Conservation (phyloP, 2,113 vertebrate species). For the Hippotragus niger region DNA sequence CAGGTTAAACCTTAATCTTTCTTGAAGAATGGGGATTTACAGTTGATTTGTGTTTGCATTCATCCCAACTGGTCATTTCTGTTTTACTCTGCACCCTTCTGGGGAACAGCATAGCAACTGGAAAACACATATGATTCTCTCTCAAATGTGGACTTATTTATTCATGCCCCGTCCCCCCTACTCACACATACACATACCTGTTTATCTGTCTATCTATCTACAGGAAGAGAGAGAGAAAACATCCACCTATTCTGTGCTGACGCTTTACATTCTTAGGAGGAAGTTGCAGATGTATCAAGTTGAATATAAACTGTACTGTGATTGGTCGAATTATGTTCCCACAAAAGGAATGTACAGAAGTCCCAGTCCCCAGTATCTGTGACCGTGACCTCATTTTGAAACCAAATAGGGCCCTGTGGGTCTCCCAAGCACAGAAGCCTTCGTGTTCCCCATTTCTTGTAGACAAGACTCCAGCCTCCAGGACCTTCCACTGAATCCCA, state of each 20-base stretch:
- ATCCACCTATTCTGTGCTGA: neutral
- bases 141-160: neutral
- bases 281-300: neutral
- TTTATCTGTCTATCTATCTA: neutral
- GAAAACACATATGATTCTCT: neutral
- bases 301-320: neutral
- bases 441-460: neutral
- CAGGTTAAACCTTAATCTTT: neutral
- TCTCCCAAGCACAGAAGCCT: neutral
- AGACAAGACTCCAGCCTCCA: neutral
- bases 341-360: neutral
- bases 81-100: neutral
- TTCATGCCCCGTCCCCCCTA: neutral
- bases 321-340: neutral
- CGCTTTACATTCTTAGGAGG: neutral
- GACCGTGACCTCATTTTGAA: neutral
- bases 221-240: neutral
- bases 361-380: neutral
- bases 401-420: neutral
- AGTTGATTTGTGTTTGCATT: neutral
- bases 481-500: neutral
- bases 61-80: neutral
- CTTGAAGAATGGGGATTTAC: neutral
- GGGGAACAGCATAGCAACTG: neutral
- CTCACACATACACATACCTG: accelerated